Evolutionary conservation across 1,140 invertebrate species (phyloP).

Genomic region (Drosophila neocordata): DNA sequence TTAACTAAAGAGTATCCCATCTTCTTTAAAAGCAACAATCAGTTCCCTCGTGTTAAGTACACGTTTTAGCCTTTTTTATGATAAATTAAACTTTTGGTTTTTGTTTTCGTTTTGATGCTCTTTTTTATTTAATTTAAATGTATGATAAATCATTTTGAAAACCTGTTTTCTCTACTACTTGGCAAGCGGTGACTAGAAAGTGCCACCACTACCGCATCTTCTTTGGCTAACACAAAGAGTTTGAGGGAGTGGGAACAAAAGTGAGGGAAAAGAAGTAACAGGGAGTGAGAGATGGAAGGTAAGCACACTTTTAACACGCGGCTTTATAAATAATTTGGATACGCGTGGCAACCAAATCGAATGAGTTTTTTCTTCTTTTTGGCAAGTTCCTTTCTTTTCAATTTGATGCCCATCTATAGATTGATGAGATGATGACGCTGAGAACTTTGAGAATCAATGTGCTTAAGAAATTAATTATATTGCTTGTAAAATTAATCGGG

Average conservation of each 20-base stretch:
- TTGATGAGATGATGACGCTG: conserved; percentile 29
- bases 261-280: conserved; percentile 45
- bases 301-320: conserved; percentile 73
- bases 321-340: conserved; percentile 68
- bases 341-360: conserved; percentile 69
- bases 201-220: conserved; percentile 68
- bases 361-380: conserved; percentile 49
- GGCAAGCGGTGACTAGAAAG: conserved; percentile 65
- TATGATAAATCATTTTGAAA: conserved; percentile 78
- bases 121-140: conserved; percentile 74
- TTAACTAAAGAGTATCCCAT: conserved; percentile 8
- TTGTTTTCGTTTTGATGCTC: conserved; percentile 44
- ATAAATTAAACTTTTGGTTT: conserved; percentile 74
- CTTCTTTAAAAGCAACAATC: neutral
- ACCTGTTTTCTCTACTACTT: conserved; percentile 65
- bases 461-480: conserved; percentile 27
- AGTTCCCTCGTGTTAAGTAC: conserved; percentile 55
- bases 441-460: conserved; percentile 5
- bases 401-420: conserved; percentile 27
- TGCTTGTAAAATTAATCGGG: conserved; percentile 24
- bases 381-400: conserved; percentile 49
- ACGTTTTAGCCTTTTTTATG: conserved; percentile 78
- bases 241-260: conserved; percentile 47
- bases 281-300: conserved; percentile 27
- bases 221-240: conserved; percentile 23